These are phyloP conservation scores for Protosalanx chinensis DNA, from an alignment of 2,797 vertebrate genomes.

Conservation along the genomic window DNA sequence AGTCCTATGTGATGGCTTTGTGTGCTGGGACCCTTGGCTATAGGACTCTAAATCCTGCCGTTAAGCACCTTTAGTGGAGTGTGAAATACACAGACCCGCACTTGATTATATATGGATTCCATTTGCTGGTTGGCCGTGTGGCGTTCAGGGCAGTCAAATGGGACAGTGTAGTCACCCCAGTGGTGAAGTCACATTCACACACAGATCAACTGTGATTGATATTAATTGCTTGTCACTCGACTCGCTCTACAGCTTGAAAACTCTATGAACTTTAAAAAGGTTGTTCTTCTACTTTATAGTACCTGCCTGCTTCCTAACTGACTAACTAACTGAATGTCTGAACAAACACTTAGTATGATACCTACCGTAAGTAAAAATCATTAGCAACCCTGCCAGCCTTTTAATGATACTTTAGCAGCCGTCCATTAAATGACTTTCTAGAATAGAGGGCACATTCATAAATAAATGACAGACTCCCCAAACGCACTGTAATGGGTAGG, in stretches of 20 bases:
- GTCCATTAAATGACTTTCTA: constrained; percentile 6
- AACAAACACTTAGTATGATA: constrained; percentile 8
- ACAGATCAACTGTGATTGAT: constrained; percentile 68
- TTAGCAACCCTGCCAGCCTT: not conserved
- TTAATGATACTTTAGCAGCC: not conserved
- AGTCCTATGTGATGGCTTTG: constrained; percentile 45
- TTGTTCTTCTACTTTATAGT: constrained; percentile 31
- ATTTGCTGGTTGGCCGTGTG: constrained; percentile 33
- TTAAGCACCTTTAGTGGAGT: constrained; percentile 54
- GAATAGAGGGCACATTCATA: constrained; percentile 24
- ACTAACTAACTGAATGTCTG: constrained; percentile 4
- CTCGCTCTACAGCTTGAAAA: constrained; percentile 51
- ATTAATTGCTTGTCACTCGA: constrained; percentile 73
- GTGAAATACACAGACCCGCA: constrained; percentile 60
- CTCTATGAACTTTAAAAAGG: constrained; percentile 46
- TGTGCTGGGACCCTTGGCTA: constrained; percentile 29
- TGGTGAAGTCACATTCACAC: constrained; percentile 66
- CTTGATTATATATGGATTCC: constrained; percentile 47
- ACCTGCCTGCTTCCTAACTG: constrained; percentile 6
- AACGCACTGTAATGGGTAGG: constrained; percentile 25
- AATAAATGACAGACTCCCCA: constrained; percentile 28
- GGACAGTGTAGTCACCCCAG: constrained; percentile 15
- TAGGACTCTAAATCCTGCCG: constrained; percentile 50
- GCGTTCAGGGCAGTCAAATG: constrained; percentile 28
- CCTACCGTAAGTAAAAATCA: not conserved